Evolutionary conservation across 2,113 vertebrate genomes (phyloP).

Genomic region (Rhinoderma darwinii): DNA sequence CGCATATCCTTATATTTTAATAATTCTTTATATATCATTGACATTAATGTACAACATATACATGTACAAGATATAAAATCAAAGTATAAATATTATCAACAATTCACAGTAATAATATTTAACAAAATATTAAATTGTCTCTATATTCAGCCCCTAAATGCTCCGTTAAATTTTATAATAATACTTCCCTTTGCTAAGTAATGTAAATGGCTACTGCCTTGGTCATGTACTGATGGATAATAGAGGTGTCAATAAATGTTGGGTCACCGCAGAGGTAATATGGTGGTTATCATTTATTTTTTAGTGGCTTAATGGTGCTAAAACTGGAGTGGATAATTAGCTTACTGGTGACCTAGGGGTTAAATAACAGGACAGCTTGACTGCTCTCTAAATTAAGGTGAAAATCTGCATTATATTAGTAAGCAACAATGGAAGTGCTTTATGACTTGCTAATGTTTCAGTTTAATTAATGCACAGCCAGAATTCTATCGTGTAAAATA

Average conservation of each 20-base stretch:
- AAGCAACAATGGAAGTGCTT: conserved; percentile 2
- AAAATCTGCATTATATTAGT: conserved; percentile 5
- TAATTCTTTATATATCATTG: too few relatives aligned
- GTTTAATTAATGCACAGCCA: background rate
- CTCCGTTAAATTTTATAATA: background rate
- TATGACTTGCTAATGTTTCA: conserved; percentile 28
- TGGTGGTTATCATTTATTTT: conserved; percentile 15
- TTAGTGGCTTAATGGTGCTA: conserved; percentile 12
- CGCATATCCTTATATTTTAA: too few relatives aligned
- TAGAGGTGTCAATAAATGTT: conserved; percentile 5
- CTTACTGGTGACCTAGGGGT: background rate
- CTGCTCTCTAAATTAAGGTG: conserved; percentile 14
- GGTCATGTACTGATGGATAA: background rate
- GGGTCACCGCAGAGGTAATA: conserved; percentile 8
- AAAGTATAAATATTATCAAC: background rate
- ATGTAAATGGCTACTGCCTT: background rate
- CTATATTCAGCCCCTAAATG: background rate
- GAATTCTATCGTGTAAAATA: background rate
- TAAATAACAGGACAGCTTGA: background rate
- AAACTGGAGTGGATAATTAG: conserved; percentile 16
- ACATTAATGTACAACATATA: background rate
- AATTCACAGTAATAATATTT: background rate
- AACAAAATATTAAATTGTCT: background rate
- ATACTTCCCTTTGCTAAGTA: background rate
- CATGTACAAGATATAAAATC: background rate